These are phyloP conservation scores for Hydrophis major DNA, from an alignment of 2,797 vertebrate species.

Conservation along the genomic window DNA sequence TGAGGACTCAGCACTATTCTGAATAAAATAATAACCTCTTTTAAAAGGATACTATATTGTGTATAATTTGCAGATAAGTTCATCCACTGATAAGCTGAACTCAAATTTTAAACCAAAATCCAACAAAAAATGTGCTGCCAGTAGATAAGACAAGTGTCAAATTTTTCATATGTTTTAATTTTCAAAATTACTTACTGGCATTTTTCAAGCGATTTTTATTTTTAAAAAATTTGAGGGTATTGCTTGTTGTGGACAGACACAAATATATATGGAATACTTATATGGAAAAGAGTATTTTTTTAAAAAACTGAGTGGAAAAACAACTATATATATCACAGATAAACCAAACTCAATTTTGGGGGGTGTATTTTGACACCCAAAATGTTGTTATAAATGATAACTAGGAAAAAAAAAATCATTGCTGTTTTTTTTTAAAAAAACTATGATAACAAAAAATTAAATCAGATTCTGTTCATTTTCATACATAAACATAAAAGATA, in stretches of 20 bases:
- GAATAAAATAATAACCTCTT: neutral
- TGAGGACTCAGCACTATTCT: neutral
- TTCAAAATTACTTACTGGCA: neutral
- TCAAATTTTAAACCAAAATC: neutral
- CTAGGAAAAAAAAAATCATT: neutral
- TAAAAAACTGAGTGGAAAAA: neutral
- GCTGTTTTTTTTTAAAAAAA: neutral
- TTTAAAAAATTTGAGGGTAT: neutral
- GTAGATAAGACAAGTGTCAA: neutral
- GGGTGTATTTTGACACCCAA: neutral
- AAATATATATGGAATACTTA: neutral
- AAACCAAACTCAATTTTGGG: neutral
- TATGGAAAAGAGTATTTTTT: neutral
- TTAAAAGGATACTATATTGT: neutral
- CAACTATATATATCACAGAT: neutral
- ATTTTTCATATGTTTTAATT: neutral
- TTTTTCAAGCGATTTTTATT: neutral
- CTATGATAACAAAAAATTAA: neutral
- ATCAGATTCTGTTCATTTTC: neutral
- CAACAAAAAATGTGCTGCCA: neutral
- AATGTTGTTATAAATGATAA: neutral
- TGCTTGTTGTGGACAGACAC: neutral
- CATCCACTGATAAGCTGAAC: neutral
- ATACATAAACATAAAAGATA: neutral
- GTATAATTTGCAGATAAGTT: neutral